These are phyloP conservation scores for Megamerina dolium DNA, from an alignment of 2,888 invertebrate species.

Conservation along the genomic window DNA sequence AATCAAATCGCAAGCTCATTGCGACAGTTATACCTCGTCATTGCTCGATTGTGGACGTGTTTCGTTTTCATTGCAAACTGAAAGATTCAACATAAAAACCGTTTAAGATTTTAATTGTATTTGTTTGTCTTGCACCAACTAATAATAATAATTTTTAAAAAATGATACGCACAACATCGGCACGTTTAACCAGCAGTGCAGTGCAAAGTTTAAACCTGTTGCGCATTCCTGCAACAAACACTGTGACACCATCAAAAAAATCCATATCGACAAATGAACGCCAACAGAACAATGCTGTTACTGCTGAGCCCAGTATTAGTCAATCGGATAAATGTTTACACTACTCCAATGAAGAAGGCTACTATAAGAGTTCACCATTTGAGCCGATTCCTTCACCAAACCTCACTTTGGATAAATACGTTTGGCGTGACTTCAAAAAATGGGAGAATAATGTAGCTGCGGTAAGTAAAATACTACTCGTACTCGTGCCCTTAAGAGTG, in stretches of 20 bases:
- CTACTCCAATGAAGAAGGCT: slow-evolving; percentile 39
- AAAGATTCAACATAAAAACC: no score
- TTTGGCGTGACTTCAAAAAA: slow-evolving; percentile 58
- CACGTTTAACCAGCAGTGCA: slow-evolving; percentile 18
- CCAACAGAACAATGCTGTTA: slow-evolving; percentile 33
- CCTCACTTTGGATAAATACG: slow-evolving; percentile 55
- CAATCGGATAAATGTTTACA: slow-evolving; percentile 37
- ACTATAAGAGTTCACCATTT: slow-evolving; percentile 50
- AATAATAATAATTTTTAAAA: no score
- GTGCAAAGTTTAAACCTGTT: slow-evolving; percentile 19
- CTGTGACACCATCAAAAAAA: slow-evolving; percentile 3
- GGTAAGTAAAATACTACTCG: slow-evolving; percentile 53
- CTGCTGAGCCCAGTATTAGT: slow-evolving; percentile 25
- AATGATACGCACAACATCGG: slow-evolving; percentile 30
- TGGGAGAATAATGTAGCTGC: slow-evolving; percentile 60
- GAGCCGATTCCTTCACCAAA: slow-evolving; percentile 52
- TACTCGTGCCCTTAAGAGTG: no score
- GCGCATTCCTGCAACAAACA: slow-evolving; percentile 15
- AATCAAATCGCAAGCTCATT: no score
- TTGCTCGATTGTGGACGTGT: no score
- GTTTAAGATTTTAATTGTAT: no score
- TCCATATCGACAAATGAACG: slow-evolving; percentile 29
- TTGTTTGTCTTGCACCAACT: no score
- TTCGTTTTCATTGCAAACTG: no score
- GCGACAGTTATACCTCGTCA: no score